Base-by-base conservation (phyloP, 1,140 invertebrate genomes). In the Solenopsis fugax region DNA sequence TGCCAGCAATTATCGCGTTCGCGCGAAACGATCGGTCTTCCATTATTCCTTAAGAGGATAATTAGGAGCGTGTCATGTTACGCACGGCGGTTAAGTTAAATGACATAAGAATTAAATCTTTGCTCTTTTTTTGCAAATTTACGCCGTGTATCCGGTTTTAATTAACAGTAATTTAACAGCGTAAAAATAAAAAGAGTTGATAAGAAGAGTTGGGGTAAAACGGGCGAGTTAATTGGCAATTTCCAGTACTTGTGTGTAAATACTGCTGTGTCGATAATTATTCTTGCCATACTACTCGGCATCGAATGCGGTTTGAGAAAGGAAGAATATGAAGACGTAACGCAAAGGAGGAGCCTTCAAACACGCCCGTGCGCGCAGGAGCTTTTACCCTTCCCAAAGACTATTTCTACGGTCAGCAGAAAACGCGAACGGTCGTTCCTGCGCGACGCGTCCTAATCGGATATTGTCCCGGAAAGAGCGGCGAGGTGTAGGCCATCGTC, bases 401-500 rank as follows among this genome's bases (percentile, higher is more conserved):
- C 50, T 41, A 48, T 29, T 62, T 48, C 67, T 48, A 73, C 21
- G 75, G 81, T 90, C 88, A 88, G 89, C 88, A 77, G 89, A 90
- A 90, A 90, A 87, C 21, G 86, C 60, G 41, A 48, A 48, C 41
- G 73, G 50, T 76, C 86, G 60, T 87, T 85, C 52, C 78, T 88
- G 56, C 56, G 72, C 50, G 86, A 75, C 85, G 77, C 58, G 60
- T 75, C 48, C 78, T 90, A 89, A 90, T 89, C 89, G 89, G 50
- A 64, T 58, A 62, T 71, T 75, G 73, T 87, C 60, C 21, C n/a
- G 86, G 73, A 48, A 77, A 73, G 52, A 88, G 60, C 54, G 52
- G 24, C 45, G 56, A 52, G 72, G 34, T 77, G 75, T 41, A 77
- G 56, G 37, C 58, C n/a, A 69, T 62, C 41, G 50, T 60, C 52